Base-by-base conservation (phyloP, 2,113 vertebrate species). In the Prionailurus viverrinus region DNA sequence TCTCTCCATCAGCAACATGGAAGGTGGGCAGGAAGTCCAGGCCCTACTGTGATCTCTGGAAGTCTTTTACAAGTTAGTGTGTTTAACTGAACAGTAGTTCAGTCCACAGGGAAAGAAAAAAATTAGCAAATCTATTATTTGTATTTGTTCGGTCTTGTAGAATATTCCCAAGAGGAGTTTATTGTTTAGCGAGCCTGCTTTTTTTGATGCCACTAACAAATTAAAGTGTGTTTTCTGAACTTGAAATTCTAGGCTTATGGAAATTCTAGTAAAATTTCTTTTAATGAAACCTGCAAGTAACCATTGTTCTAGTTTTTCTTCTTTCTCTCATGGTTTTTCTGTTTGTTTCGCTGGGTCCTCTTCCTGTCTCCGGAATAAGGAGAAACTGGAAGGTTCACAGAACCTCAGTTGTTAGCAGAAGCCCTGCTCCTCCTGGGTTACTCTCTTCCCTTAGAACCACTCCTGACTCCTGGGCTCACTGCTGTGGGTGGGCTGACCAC, bases 61-160 rank as follows among this genome's bases (percentile, higher is more conserved):
- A 83, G 5, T 65, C 89, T 73, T 31, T 89, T 41, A 36, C 29
- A 25, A 45, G 5, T 74, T 19, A 31, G 69, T 55, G 69, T 25
- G 88, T 48, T 93, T 71, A 79, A 69, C 53, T 39, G 33, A 94
- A 63, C 11, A 18, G 31, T 55, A 79, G 36, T 78, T 81, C 53
- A 85, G 90, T 87, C 71, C 81, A 86, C 14, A 18, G 63, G 71
- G 23, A 91, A 90, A 90, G 53, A 53, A 86, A 95, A 74, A 18
- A 90, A 91, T 69, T 84, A 48, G 27, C 73, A 86, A 65, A 89
- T 83, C 7, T 27, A 1, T 79, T 66, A 23, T 51, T 85, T 7
- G 13, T 45, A 48, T 96, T 55, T 63, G n/a, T 41, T 94, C 27
- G 23, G 18, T 51, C 76, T 61, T 79, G 0, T 9, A 96, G 58